Percentiles rank a stretch among this genome's conserved stretches.
These are phyloP conservation scores for Variabilichromis moorii DNA, from an alignment of 2,113 vertebrate genomes.

Conservation along the genomic window DNA sequence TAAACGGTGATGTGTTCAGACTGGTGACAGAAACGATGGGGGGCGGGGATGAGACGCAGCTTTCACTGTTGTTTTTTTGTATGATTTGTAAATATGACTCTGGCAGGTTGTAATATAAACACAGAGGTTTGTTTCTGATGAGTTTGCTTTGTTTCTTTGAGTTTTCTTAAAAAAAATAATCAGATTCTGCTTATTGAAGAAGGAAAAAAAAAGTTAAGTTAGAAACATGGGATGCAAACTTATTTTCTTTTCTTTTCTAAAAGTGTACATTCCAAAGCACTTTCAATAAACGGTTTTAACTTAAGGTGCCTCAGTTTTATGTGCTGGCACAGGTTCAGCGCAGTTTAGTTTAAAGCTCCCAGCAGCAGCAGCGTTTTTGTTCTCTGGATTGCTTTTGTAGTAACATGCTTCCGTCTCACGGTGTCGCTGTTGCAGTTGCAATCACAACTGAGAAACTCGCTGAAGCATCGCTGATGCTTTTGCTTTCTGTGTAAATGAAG, in stretches of 20 bases:
- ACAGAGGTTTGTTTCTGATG: conserved; percentile 21
- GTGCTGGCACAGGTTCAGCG: not conserved
- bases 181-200: conserved; percentile 17
- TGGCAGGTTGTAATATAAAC: conserved; percentile 52
- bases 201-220: not conserved
- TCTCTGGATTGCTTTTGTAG: not conserved
- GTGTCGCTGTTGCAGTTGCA: not conserved
- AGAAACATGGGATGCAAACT: not conserved
- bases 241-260: not conserved
- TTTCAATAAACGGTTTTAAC: conserved; percentile 64
- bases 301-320: not conserved
- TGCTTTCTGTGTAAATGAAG: not conserved
- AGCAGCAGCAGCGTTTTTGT: not conserved
- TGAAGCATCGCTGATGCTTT: not conserved
- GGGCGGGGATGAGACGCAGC: not conserved
- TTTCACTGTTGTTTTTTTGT: conserved; percentile 51
- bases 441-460: not conserved
- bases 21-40: not conserved
- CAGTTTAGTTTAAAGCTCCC: not conserved
- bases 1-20: not conserved
- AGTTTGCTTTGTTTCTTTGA: conserved; percentile 6
- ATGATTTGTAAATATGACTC: conserved; percentile 70
- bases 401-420: not conserved
- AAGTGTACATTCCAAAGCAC: conserved; percentile 62
- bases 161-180: not conserved